phyloP scores from a whole-genome alignment of 2,113 vertebrate genomes.

The Ariopsis seemanni region DNA sequence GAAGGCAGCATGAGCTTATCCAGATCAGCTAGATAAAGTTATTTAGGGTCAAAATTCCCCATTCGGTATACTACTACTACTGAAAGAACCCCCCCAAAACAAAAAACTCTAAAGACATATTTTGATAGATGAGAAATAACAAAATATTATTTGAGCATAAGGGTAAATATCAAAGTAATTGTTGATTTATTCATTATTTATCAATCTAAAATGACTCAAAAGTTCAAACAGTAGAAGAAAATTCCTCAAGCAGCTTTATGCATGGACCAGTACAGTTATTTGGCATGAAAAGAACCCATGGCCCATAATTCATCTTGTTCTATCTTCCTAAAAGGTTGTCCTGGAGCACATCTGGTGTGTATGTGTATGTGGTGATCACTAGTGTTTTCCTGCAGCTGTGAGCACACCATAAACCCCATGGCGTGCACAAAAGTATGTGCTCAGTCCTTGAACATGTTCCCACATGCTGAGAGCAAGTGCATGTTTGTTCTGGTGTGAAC shows the following conservation, averaged over 20 bases:
- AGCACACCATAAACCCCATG: background rate
- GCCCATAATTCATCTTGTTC: background rate
- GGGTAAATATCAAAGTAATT: background rate
- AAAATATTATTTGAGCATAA: background rate
- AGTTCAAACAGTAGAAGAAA: background rate
- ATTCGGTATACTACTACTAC: background rate
- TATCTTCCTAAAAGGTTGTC: background rate
- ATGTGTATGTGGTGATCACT: background rate
- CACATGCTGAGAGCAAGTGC: constrained; percentile 3
- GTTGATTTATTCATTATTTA: background rate
- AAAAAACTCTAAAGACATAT: background rate
- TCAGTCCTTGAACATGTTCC: constrained; percentile 31
- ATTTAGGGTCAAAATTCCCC: background rate
- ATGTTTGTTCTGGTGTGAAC: background rate
- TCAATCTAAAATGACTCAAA: background rate
- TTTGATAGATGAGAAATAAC: background rate
- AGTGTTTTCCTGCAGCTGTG: constrained; percentile 39
- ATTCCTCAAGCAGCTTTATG: background rate
- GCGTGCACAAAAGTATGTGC: background rate
- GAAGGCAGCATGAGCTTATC: background rate
- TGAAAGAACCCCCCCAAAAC: background rate
- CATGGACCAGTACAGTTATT: background rate
- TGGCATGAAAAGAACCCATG: background rate
- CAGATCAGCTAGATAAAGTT: background rate
- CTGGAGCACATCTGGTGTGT: background rate